Conservation (phyloP, 2,113 vertebrate species). For the Semnornis frantzii region DNA sequence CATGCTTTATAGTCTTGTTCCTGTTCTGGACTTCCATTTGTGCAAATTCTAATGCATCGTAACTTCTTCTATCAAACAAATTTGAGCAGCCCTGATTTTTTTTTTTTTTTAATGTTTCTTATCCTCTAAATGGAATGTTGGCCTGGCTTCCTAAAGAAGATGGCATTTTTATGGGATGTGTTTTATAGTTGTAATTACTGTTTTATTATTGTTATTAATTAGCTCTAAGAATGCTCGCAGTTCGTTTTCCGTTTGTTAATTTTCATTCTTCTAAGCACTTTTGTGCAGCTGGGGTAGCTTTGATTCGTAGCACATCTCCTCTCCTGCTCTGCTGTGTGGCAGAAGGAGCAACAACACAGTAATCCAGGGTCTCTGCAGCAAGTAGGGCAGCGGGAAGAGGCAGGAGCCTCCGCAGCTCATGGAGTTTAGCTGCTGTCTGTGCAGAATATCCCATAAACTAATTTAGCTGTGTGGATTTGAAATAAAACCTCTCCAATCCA, state of each 20-base stretch:
- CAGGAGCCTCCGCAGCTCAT: neutral
- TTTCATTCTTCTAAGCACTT: conserved; percentile 10
- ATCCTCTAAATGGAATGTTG: neutral
- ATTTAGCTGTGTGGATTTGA: neutral
- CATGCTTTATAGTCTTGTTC: conserved; percentile 46
- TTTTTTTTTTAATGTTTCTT: no score
- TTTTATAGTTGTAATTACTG: neutral
- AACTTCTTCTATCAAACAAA: conserved; percentile 63
- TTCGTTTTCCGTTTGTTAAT: neutral
- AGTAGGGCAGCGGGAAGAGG: neutral
- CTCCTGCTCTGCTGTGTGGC: neutral
- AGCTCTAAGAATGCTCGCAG: neutral
- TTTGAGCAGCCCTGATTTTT: neutral
- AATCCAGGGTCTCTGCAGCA: neutral
- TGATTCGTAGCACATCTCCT: neutral
- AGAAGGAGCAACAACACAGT: neutral
- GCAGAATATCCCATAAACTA: neutral
- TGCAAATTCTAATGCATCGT: conserved; percentile 61
- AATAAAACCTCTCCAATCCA: neutral
- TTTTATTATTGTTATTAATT: conserved; percentile 2
- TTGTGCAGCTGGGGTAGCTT: neutral
- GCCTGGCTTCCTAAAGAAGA: neutral
- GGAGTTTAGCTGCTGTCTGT: neutral
- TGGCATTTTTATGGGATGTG: neutral
- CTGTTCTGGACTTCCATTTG: conserved; percentile 66